phyloP scores from a whole-genome alignment of 1,140 invertebrate genomes.

The Drosophila ficusphila region DNA sequence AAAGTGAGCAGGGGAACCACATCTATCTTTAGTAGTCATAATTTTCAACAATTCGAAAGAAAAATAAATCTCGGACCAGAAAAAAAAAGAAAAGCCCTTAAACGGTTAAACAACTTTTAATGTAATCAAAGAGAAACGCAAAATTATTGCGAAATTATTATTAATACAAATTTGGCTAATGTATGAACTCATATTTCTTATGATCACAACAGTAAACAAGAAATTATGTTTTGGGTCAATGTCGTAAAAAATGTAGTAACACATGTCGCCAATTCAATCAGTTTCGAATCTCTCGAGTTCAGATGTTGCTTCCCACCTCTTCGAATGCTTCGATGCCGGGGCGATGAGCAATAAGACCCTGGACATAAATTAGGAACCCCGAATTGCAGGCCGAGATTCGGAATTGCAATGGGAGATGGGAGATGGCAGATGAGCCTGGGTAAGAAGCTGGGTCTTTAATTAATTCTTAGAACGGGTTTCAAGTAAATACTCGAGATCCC shows the following conservation, averaged over 20 bases:
- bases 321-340: neutral
- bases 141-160: no score
- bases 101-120: no score
- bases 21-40: conserved; percentile 10
- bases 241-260: no score
- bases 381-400: conserved; percentile 50
- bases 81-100: neutral
- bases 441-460: conserved; percentile 65
- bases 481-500: conserved; percentile 45
- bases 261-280: no score
- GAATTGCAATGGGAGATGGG: conserved; percentile 33
- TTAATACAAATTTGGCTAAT: no score
- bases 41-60: neutral
- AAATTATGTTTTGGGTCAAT: no score
- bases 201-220: no score
- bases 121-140: no score
- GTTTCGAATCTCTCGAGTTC: neutral
- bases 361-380: conserved; percentile 43
- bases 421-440: conserved; percentile 33
- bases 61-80: neutral
- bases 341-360: conserved; percentile 8
- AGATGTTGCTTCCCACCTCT: neutral
- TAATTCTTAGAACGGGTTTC: conserved; percentile 80
- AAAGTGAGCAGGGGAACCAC: conserved; percentile 32
- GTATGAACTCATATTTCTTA: no score